A percentile compares a stretch with the other conserved stretches of the same genome.
phyloP scores from a whole-genome alignment of 2,113 vertebrate genomes.

The Recurvirostra avosetta region DNA sequence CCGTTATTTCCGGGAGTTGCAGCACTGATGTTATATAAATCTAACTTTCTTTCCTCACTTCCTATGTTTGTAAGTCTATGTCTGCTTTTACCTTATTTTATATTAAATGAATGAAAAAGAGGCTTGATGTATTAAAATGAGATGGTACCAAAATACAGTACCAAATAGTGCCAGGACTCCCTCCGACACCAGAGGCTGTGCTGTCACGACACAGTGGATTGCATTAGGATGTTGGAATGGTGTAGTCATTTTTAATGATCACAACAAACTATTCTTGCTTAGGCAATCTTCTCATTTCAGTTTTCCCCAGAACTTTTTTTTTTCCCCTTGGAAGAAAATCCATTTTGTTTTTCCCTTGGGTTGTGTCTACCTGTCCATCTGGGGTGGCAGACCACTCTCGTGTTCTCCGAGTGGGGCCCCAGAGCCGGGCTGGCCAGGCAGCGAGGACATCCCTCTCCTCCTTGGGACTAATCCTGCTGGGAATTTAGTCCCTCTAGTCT shows the following conservation, averaged over 20 bases:
- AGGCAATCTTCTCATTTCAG: not conserved
- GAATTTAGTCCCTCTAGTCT: not conserved
- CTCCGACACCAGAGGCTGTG: not conserved
- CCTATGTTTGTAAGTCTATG: not conserved
- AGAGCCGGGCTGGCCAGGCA: no score
- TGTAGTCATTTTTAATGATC: not conserved
- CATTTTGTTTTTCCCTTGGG: not conserved
- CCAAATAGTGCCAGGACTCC: no score
- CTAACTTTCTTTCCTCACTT: not conserved
- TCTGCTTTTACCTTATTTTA: not conserved
- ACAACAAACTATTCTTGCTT: not conserved
- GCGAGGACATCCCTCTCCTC: not conserved
- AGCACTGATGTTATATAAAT: not conserved
- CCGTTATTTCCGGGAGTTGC: not conserved
- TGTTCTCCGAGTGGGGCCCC: no score
- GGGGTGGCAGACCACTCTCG: fast-evolving
- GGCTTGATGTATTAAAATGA: not conserved
- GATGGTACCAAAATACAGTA: no score
- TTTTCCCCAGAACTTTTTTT: not conserved
- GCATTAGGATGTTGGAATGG: fast-evolving
- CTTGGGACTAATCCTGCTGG: not conserved
- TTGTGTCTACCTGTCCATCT: not conserved
- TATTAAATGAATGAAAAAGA: not conserved
- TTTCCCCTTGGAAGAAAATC: not conserved
- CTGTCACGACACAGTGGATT: no score